These are phyloP conservation scores for Scortum barcoo DNA, from an alignment of 2,113 vertebrate genomes.

Conservation along the genomic window DNA sequence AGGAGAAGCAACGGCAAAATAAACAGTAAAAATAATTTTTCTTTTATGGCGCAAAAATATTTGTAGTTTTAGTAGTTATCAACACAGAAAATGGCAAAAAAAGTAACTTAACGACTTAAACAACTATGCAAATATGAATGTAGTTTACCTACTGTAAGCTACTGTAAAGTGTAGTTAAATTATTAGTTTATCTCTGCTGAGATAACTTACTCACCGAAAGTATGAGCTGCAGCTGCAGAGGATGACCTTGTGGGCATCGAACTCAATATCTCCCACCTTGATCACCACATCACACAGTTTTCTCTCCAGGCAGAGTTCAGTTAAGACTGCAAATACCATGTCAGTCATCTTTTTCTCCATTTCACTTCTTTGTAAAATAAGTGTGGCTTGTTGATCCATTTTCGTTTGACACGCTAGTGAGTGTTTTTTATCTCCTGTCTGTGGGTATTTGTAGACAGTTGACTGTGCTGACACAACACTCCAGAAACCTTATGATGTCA, in stretches of 20 bases:
- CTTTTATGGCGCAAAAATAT: too few relatives aligned
- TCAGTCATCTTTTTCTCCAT: not conserved
- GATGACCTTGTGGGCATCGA: conserved; percentile 35
- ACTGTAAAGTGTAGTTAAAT: too few relatives aligned
- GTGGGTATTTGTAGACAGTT: not conserved
- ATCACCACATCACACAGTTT: conserved; percentile 39
- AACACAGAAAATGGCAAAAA: too few relatives aligned
- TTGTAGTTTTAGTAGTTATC: too few relatives aligned
- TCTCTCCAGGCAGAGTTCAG: not conserved
- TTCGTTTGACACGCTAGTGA: not conserved
- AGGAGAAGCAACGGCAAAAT: too few relatives aligned
- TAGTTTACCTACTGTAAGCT: too few relatives aligned
- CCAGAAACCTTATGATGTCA: not conserved
- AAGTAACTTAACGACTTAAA: too few relatives aligned
- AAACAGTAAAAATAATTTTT: too few relatives aligned
- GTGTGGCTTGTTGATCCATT: not conserved
- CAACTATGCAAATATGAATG: too few relatives aligned
- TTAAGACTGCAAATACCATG: not conserved
- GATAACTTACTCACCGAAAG: conserved; percentile 48
- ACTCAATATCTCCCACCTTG: not conserved
- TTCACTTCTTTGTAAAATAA: not conserved
- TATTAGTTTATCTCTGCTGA: too few relatives aligned
- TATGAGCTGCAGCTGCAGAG: conserved; percentile 38
- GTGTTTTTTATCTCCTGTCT: not conserved
- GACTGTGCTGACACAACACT: too few relatives aligned